Base-by-base conservation (phyloP, 2,888 invertebrate species). In the Aphrophora alni region DNA sequence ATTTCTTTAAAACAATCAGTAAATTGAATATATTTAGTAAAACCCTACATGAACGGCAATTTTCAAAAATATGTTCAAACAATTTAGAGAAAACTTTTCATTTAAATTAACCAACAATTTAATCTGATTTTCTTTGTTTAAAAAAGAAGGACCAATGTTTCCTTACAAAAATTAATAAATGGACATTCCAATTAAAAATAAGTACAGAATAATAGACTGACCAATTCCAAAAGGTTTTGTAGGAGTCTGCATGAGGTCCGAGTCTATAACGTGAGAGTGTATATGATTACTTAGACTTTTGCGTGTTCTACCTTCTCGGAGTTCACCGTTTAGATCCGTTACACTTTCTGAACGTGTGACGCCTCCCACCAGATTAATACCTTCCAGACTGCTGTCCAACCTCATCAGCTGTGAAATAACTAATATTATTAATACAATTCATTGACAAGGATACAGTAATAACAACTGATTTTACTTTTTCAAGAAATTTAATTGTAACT, bases 211-310 rank as follows among this genome's bases (percentile, higher is more conserved):
- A 71, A 38, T 25, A 59, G 12, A 89, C 94, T 91, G 91, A 96
- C 96, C 95, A 86, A 96, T 92, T 89, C 95, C 95, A 88, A 95
- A 95, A 3, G 95, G 93, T 89, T 95, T 95, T 76, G 93, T 91
- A 28, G 93, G 92, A 27, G 91, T 89, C 76, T 81, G 68, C 10
- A 84, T 84, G 14, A 84, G 82, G 38, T 84, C 83, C n/a, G 82
- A 81, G 73, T 83, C 83, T 28, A 82, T 70, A 75, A 82, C 44
- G 80, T 79, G 3, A 76, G 71, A 75, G 82, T 44, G 80, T 21
- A 59, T 21, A 21, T 59, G 59, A 21, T 59, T 59, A 38, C 14
- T 80, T 38, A 38, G 81, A 71, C 82, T 77, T 83, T 75, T 70
- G 87, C 69, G 51, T n/a, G 14, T 33, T 59, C 78, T 17, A 0